phyloP scores from a whole-genome alignment of 2,888 invertebrate species.

The Parapristionchus giblindavisi region DNA sequence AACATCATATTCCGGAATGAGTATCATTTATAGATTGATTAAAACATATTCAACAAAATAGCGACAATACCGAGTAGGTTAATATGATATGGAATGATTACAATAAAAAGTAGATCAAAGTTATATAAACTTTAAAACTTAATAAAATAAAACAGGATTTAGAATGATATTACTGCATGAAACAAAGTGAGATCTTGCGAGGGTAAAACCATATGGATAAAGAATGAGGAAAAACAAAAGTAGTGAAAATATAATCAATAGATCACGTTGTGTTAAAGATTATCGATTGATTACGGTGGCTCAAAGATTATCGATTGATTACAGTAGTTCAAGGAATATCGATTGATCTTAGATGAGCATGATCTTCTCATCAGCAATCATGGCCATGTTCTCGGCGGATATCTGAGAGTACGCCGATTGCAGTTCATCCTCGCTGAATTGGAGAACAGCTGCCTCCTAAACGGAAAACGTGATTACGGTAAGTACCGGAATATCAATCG shows the following conservation, averaged over 20 bases:
- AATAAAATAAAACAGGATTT: too few relatives aligned
- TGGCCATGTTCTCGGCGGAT: conserved; percentile 61
- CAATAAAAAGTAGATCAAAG: too few relatives aligned
- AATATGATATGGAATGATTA: too few relatives aligned
- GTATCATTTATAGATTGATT: too few relatives aligned
- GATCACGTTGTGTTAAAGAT: neutral
- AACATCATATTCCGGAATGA: too few relatives aligned
- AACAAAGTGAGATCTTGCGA: conserved; percentile 18
- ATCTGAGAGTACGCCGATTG: conserved; percentile 62
- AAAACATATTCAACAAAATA: too few relatives aligned
- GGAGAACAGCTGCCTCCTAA: conserved; percentile 49
- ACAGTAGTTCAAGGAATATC: conserved; percentile 5
- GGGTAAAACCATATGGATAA: conserved; percentile 13
- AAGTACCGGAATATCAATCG: neutral
- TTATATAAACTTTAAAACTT: too few relatives aligned
- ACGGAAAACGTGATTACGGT: conserved; percentile 41
- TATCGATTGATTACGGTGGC: neutral
- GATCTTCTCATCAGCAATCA: conserved; percentile 61
- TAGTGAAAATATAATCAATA: neutral
- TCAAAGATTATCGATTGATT: too few relatives aligned
- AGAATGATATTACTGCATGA: too few relatives aligned
- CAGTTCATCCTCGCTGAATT: conserved; percentile 61
- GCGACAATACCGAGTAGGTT: too few relatives aligned
- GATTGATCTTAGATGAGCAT: conserved; percentile 50
- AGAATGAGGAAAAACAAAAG: neutral